phyloP scores from a whole-genome alignment of 2,888 invertebrate species.

The Osmoderma eremita region DNA sequence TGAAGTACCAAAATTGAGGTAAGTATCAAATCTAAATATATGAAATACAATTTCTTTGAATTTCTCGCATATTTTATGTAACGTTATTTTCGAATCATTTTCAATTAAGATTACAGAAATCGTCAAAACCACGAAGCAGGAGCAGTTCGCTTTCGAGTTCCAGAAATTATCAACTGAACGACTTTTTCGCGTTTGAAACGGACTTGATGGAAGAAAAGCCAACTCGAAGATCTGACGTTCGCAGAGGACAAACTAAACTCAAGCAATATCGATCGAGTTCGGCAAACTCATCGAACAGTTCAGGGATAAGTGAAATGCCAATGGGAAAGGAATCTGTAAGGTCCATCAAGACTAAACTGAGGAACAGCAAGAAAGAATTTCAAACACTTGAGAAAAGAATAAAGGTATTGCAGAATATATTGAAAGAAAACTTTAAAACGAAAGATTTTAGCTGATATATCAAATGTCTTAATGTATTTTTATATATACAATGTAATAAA shows the following conservation, averaged over 20 bases:
- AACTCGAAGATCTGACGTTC: background rate
- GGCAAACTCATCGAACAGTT: constrained; percentile 48
- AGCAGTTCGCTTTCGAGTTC: constrained; percentile 51
- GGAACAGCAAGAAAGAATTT: constrained; percentile 57
- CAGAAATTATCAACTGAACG: constrained; percentile 37
- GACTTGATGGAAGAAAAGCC: constrained; percentile 17
- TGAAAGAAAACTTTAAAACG: constrained; percentile 54
- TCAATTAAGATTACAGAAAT: constrained; percentile 2
- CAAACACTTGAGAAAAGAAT: constrained; percentile 62
- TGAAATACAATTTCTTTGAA: background rate
- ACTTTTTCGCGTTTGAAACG: constrained; percentile 30
- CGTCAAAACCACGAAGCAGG: constrained; percentile 44
- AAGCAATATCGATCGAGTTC: constrained; percentile 46
- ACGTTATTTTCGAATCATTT: background rate
- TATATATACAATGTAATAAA: constrained; percentile 36
- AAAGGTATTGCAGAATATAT: constrained; percentile 60
- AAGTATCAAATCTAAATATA: background rate
- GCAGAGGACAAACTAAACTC: background rate
- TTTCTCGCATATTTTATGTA: background rate
- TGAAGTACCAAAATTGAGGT: constrained; percentile 9
- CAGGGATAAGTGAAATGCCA: constrained; percentile 14
- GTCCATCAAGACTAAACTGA: constrained; percentile 40
- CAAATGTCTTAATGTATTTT: constrained; percentile 23
- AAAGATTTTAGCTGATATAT: constrained; percentile 29
- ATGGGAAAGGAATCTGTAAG: constrained; percentile 24